Conservation (phyloP, 2,113 vertebrate species). For the Abramis brama region DNA sequence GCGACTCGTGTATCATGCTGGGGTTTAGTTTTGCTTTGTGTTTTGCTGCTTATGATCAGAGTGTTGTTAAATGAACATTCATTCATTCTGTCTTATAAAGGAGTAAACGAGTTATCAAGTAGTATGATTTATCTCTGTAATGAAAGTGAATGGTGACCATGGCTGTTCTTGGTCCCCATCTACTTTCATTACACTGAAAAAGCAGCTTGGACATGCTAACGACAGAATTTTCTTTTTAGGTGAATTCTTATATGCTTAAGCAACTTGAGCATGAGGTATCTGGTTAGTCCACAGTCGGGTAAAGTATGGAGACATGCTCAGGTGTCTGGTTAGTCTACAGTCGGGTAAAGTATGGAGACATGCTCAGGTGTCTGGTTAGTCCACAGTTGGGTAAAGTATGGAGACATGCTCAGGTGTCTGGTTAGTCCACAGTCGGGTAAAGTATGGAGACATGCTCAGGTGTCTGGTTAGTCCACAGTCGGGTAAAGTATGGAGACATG, state of each 20-base stretch:
- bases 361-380: constrained; percentile 14
- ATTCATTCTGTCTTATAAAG: neutral
- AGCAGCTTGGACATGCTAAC: neutral
- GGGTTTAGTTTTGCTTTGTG: neutral
- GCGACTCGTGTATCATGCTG: constrained; percentile 25
- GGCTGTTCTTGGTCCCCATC: neutral
- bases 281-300: neutral
- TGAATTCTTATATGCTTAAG: neutral
- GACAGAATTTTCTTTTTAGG: neutral
- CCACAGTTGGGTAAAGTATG: neutral
- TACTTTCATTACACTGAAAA: neutral
- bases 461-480: neutral
- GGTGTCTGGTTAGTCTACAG: neutral
- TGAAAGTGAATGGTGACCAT: neutral
- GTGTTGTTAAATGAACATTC: neutral
- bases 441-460: constrained; percentile 4
- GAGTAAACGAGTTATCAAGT: neutral
- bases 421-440: neutral
- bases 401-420: constrained; percentile 13
- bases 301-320: neutral
- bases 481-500: neutral
- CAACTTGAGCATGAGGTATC: neutral
- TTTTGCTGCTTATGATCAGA: neutral
- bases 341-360: neutral
- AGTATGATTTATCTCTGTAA: too few species aligned